Evolutionary conservation across 1,140 invertebrate genomes (phyloP).

Genomic region (Pectinophora gossypiella): DNA sequence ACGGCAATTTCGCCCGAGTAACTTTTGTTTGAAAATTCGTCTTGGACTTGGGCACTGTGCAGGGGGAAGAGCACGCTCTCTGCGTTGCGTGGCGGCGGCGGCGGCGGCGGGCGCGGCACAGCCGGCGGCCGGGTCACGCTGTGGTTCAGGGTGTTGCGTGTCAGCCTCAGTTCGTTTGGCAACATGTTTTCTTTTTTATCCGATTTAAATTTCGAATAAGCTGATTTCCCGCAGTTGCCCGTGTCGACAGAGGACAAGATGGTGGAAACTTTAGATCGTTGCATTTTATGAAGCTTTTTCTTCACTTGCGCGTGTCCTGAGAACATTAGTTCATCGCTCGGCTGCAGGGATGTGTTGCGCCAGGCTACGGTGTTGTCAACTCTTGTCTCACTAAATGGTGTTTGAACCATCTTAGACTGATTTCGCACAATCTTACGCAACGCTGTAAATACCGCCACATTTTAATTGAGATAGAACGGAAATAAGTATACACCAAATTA

Average conservation of each 20-base stretch:
- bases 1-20: background rate
- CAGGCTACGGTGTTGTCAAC: constrained; percentile 8
- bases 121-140: no score
- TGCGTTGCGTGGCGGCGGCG: no score
- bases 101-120: no score
- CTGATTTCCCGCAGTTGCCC: constrained; percentile 20
- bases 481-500: constrained; percentile 5
- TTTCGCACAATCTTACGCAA: constrained; percentile 57
- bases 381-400: constrained; percentile 37
- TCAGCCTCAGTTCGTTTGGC: constrained; percentile 30
- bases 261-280: constrained; percentile 42
- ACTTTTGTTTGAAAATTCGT: background rate
- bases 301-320: constrained; percentile 36
- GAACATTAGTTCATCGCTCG: constrained; percentile 17
- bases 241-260: constrained; percentile 37
- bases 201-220: constrained; percentile 33
- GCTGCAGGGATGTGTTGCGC: constrained; percentile 18
- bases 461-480: no score
- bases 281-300: constrained; percentile 40
- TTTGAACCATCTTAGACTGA: constrained; percentile 59
- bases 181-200: constrained; percentile 20
- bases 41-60: background rate
- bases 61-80: background rate
- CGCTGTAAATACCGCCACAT: constrained; percentile 38
- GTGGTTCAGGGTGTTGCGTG: constrained; percentile 28